These are phyloP conservation scores for Saturnia pavonia DNA, from an alignment of 2,888 invertebrate genomes.

Conservation along the genomic window DNA sequence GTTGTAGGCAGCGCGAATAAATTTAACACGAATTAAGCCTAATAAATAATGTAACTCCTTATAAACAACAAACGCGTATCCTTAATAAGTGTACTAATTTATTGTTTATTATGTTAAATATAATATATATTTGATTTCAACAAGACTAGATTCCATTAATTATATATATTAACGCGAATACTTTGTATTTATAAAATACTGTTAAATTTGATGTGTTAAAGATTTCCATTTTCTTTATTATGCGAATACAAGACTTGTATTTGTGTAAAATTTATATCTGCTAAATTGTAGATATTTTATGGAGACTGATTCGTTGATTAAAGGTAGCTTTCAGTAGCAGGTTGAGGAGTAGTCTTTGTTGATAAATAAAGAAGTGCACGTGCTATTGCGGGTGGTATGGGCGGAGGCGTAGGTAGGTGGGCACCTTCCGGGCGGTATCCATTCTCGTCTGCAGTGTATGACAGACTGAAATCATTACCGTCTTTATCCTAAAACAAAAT, in stretches of 20 bases:
- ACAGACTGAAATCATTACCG: conserved; percentile 72
- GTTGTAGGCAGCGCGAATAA: too few species aligned
- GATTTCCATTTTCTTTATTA: too few species aligned
- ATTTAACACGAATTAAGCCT: too few species aligned
- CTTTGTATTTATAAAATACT: background rate
- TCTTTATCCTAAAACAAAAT: conserved; percentile 65
- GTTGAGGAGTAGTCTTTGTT: conserved; percentile 64
- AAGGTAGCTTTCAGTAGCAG: conserved; percentile 42
- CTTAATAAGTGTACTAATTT: background rate
- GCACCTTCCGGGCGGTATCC: conserved; percentile 74
- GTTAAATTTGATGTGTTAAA: background rate
- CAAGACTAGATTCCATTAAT: background rate
- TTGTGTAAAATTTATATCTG: too few species aligned
- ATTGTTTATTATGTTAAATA: too few species aligned
- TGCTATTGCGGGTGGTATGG: conserved; percentile 79
- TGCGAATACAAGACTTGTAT: too few species aligned
- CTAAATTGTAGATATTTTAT: background rate
- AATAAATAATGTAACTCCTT: background rate
- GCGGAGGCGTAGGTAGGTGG: conserved; percentile 76
- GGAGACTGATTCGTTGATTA: background rate
- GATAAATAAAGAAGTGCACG: conserved; percentile 78
- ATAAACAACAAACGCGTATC: background rate
- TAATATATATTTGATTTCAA: background rate
- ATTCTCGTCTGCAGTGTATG: conserved; percentile 80
- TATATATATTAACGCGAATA: background rate